These are phyloP conservation scores for Heliothis virescens DNA, from an alignment of 1,140 invertebrate genomes.

Conservation along the genomic window DNA sequence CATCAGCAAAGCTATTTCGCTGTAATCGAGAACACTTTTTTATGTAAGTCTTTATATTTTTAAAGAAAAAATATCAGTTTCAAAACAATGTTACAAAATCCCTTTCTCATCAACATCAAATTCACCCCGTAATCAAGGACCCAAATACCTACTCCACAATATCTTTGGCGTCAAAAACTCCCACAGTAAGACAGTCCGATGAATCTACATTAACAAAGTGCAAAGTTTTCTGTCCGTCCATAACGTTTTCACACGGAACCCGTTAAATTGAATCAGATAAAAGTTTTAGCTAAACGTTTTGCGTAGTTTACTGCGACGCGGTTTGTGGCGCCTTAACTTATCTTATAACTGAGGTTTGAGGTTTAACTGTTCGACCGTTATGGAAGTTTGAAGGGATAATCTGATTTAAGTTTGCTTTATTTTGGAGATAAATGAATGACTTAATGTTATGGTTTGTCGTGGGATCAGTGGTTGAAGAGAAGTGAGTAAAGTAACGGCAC, in stretches of 20 bases:
- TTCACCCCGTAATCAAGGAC: no score
- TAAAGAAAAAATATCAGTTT: no score
- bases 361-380: slow-evolving; percentile 21
- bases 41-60: no score
- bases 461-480: not conserved
- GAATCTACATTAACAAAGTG: slow-evolving; percentile 33
- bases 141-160: not conserved
- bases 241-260: slow-evolving; percentile 32
- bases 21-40: no score
- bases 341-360: not conserved
- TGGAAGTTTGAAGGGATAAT: slow-evolving; percentile 25
- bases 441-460: not conserved
- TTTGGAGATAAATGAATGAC: slow-evolving; percentile 1
- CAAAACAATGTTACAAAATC: no score
- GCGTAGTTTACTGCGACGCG: slow-evolving; percentile 22
- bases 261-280: slow-evolving; percentile 41
- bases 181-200: not conserved
- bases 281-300: slow-evolving; percentile 19
- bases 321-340: slow-evolving; percentile 3
- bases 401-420: slow-evolving; percentile 5
- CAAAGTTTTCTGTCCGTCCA: slow-evolving; percentile 22
- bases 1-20: no score
- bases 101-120: no score
- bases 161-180: slow-evolving; percentile 2
- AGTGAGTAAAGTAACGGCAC: no score